These are phyloP conservation scores for Pocota personata DNA, from an alignment of 2,888 invertebrate genomes.

Conservation along the genomic window DNA sequence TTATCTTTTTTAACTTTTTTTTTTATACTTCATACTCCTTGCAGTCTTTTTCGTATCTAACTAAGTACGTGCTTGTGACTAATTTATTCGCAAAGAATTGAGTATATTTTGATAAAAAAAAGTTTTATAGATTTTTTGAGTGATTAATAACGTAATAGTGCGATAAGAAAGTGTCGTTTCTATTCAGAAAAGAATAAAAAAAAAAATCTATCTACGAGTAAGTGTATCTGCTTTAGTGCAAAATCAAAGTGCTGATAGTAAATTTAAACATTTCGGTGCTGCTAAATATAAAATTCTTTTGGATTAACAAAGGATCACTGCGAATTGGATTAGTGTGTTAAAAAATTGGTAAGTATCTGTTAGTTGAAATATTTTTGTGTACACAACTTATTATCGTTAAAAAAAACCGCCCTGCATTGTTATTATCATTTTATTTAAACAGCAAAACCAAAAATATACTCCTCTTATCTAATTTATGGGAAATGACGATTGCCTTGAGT, in stretches of 20 bases:
- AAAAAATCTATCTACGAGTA: background rate
- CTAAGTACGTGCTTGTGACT: conserved; percentile 52
- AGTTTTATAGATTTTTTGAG: conserved; percentile 26
- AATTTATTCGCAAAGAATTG: conserved; percentile 28
- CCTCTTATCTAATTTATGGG: conserved; percentile 26
- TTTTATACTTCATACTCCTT: conserved; percentile 23
- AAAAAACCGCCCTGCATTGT: background rate
- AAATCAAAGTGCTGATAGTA: too few species aligned
- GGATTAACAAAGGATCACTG: conserved; percentile 17
- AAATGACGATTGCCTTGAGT: background rate
- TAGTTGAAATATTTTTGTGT: background rate
- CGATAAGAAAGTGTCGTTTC: conserved; percentile 32
- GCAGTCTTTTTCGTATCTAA: conserved; percentile 22
- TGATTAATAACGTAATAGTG: conserved; percentile 41
- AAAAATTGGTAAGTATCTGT: conserved; percentile 22
- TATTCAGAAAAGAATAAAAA: background rate
- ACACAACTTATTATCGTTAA: background rate
- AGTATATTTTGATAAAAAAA: conserved; percentile 19
- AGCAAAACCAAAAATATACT: conserved; percentile 18
- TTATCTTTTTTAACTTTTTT: conserved; percentile 4
- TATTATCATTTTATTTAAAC: conserved; percentile 41
- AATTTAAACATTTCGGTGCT: too few species aligned
- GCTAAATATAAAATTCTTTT: background rate
- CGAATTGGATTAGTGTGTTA: conserved; percentile 14
- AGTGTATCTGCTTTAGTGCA: too few species aligned